Conservation (phyloP, 2,797 vertebrate species). For the Peromyscus attwateri region DNA sequence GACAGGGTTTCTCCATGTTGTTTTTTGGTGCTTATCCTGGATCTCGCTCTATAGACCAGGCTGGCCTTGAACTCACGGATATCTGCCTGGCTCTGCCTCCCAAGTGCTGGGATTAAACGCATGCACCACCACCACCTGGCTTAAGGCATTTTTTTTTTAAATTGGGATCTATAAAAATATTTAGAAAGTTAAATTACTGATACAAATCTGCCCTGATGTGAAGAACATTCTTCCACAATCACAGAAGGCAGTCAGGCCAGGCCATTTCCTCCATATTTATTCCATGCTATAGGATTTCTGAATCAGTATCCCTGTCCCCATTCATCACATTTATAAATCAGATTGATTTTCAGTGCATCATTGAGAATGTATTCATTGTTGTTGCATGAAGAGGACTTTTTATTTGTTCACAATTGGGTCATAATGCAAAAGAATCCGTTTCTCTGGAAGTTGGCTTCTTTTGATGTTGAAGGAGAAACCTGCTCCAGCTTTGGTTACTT, state of each 20-base stretch:
- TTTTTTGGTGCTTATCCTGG: no score
- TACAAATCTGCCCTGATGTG: background rate
- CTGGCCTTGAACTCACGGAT: no score
- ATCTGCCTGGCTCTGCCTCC: no score
- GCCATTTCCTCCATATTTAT: background rate
- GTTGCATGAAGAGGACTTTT: background rate
- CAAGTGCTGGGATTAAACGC: no score
- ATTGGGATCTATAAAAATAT: background rate
- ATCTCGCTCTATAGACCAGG: no score
- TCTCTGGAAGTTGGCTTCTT: conserved; percentile 92
- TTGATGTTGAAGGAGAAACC: conserved; percentile 93
- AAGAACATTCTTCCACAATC: background rate
- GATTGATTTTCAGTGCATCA: background rate
- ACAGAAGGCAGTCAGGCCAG: background rate
- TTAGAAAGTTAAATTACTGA: background rate
- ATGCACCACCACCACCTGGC: no score
- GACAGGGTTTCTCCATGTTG: no score
- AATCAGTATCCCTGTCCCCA: background rate
- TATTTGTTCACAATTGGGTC: conserved; percentile 89
- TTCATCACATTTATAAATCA: background rate
- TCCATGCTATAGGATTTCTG: background rate
- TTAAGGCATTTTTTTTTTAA: background rate
- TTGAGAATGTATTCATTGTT: background rate
- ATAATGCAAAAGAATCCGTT: conserved; percentile 93
- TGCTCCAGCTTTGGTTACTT: conserved; percentile 94